phyloP scores from a whole-genome alignment of 2,888 invertebrate species.

The Tipula confusa region DNA sequence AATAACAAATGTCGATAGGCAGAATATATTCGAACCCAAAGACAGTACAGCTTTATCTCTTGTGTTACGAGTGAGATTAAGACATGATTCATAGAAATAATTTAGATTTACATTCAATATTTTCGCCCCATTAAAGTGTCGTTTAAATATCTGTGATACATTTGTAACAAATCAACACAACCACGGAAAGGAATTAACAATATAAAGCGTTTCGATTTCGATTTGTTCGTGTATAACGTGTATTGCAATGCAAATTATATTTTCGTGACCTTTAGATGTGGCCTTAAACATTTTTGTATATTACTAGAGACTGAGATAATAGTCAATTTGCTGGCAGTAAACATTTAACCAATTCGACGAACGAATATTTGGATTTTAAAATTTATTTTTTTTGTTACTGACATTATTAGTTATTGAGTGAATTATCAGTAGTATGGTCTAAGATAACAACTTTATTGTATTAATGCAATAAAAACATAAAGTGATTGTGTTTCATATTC shows the following conservation, averaged over 20 bases:
- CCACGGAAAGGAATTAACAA: too few relatives aligned
- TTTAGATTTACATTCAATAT: not conserved
- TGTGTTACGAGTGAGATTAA: not conserved
- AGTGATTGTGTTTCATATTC: not conserved
- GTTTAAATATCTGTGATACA: too few relatives aligned
- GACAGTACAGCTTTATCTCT: not conserved
- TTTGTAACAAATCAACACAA: too few relatives aligned
- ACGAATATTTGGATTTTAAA: not conserved
- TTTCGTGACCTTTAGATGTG: not conserved
- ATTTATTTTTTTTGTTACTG: not conserved
- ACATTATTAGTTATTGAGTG: not conserved
- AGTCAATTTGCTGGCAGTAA: not conserved
- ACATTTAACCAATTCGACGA: not conserved
- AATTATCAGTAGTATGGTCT: not conserved
- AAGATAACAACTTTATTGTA: not conserved
- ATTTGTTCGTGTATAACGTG: not conserved
- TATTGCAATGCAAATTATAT: not conserved
- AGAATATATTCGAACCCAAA: not conserved
- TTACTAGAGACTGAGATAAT: not conserved
- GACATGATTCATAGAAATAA: not conserved
- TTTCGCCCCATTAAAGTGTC: not conserved
- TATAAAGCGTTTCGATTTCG: not conserved
- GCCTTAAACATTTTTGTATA: not conserved
- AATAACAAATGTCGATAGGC: too few relatives aligned
- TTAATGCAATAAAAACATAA: not conserved